These are phyloP conservation scores for Drosophila parthenogenetica DNA, from an alignment of 2,888 invertebrate species.

Conservation along the genomic window DNA sequence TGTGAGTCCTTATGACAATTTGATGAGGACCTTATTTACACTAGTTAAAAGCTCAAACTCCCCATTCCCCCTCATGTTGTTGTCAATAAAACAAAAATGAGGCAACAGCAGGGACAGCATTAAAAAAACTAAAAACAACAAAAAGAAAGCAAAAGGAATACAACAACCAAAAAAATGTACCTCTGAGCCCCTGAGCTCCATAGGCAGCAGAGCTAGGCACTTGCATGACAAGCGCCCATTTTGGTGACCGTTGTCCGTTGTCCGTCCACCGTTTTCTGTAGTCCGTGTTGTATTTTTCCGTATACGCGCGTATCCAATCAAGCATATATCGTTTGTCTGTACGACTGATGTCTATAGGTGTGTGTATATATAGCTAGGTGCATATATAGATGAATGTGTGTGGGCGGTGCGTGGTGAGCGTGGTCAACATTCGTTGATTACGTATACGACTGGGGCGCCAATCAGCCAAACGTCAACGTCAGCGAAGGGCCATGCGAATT, in stretches of 20 bases:
- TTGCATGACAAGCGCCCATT: constrained; percentile 76
- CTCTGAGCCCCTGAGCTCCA: constrained; percentile 10
- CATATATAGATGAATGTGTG: constrained; percentile 29
- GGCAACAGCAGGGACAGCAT: constrained; percentile 40
- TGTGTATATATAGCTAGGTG: constrained; percentile 18
- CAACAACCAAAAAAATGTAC: constrained; percentile 8
- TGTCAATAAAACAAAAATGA: constrained; percentile 78
- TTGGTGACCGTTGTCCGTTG: constrained; percentile 64
- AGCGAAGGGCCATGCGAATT: constrained; percentile 53
- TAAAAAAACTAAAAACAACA: constrained; percentile 35
- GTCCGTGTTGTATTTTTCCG: constrained; percentile 67
- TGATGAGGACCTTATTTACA: constrained; percentile 82
- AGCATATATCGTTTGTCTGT: constrained; percentile 68
- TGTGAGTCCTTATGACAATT: constrained; percentile 82
- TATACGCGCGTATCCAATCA: constrained; percentile 80
- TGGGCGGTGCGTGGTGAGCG: constrained; percentile 69
- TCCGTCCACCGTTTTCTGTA: constrained; percentile 57
- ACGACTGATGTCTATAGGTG: constrained; percentile 15
- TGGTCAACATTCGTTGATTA: constrained; percentile 83
- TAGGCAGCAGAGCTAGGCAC: constrained; percentile 45
- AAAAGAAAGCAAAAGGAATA: constrained; percentile 4
- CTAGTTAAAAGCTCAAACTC: constrained; percentile 80
- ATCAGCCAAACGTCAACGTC: constrained; percentile 76
- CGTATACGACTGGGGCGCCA: constrained; percentile 81
- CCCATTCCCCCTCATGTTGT: constrained; percentile 24